These are phyloP conservation scores for Catotricha subobsoleta DNA, from an alignment of 2,888 invertebrate species.

Conservation along the genomic window DNA sequence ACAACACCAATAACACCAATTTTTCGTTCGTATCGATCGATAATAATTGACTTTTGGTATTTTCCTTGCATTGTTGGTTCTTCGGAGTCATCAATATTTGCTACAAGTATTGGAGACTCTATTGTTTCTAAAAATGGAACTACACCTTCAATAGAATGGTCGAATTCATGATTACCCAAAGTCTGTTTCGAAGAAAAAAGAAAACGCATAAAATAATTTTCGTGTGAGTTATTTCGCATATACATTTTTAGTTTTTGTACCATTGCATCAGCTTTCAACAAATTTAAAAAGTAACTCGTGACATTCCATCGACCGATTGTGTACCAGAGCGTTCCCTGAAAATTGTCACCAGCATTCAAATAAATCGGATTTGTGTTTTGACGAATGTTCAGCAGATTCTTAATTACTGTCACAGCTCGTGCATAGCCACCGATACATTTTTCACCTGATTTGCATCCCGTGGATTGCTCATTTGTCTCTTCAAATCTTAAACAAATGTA, in stretches of 20 bases:
- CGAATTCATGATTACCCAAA: constrained; percentile 77
- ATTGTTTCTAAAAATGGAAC: constrained; percentile 48
- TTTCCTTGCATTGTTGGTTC: constrained; percentile 47
- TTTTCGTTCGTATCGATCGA: constrained; percentile 40
- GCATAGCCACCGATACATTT: constrained; percentile 53
- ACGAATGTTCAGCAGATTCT: constrained; percentile 27
- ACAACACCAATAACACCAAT: constrained; percentile 70
- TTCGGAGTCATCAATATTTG: constrained; percentile 51
- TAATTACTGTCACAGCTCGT: constrained; percentile 39
- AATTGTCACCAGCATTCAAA: constrained; percentile 69
- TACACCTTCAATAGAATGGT: constrained; percentile 53
- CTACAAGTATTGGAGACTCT: constrained; percentile 47
- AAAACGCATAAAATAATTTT: too few species aligned
- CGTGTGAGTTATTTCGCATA: too few species aligned
- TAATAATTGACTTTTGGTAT: constrained; percentile 43
- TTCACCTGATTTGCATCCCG: neutral
- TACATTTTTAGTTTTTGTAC: constrained; percentile 31
- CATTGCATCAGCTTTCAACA: constrained; percentile 57
- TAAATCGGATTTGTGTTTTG: constrained; percentile 39
- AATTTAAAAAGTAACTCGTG: constrained; percentile 56
- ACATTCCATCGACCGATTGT: constrained; percentile 51
- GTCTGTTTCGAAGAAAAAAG: constrained; percentile 29
- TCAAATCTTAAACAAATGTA: neutral
- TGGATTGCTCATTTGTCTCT: neutral
- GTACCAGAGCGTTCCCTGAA: constrained; percentile 72